Evolutionary conservation across 2,888 invertebrate species (phyloP).

Genomic region (Cybosia mesomella): DNA sequence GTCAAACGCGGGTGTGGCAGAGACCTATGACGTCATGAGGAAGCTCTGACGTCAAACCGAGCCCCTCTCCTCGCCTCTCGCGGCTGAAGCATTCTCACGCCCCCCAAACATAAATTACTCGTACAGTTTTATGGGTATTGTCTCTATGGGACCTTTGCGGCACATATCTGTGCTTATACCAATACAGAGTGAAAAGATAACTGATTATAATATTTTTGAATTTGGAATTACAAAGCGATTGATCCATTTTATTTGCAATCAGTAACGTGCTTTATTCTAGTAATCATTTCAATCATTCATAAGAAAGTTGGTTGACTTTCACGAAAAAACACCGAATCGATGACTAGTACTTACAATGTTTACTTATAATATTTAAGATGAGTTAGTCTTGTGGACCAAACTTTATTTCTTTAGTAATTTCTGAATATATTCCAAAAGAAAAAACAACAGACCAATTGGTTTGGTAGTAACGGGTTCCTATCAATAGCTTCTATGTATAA

Average conservation of each 20-base stretch:
- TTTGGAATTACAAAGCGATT: not conserved
- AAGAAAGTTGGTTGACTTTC: too few species aligned
- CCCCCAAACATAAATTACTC: conserved; percentile 68
- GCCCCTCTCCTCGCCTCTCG: conserved; percentile 58
- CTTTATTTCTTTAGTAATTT: too few species aligned
- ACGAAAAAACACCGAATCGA: too few species aligned
- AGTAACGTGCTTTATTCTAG: not conserved
- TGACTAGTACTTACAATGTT: too few species aligned
- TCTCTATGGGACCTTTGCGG: conserved; percentile 64
- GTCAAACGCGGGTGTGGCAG: conserved; percentile 84
- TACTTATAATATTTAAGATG: too few species aligned
- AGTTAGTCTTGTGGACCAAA: too few species aligned
- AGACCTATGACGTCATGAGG: conserved; percentile 82
- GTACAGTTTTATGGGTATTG: conserved; percentile 75
- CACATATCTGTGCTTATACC: conserved; percentile 29
- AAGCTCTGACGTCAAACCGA: conserved; percentile 82
- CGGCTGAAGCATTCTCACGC: conserved; percentile 51
- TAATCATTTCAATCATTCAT: not conserved
- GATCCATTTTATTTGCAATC: not conserved
- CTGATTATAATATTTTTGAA: not conserved
- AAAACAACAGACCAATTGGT: too few species aligned
- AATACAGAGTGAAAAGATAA: conserved; percentile 4
- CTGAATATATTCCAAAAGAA: too few species aligned
- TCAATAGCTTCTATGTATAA: too few species aligned
- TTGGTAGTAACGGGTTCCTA: too few species aligned